Evolutionary conservation across 2,797 vertebrate species (phyloP).

Genomic region (Coilia nasus): DNA sequence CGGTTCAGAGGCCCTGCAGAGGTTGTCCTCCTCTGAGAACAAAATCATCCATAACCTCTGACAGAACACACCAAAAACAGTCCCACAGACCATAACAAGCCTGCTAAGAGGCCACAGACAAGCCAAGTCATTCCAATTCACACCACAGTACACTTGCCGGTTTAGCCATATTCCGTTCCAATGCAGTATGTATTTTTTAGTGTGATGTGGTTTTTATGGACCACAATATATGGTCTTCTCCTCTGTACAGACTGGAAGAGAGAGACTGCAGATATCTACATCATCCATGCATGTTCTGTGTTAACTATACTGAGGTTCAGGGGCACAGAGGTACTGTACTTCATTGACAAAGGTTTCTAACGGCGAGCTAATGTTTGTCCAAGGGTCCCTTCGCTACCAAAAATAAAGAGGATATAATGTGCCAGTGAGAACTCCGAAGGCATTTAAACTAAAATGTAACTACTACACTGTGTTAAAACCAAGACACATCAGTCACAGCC

Average conservation of each 20-base stretch:
- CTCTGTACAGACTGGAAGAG: not conserved
- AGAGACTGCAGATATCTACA: not conserved
- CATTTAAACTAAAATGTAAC: not conserved
- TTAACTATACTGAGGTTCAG: not conserved
- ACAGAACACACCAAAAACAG: not conserved
- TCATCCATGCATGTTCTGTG: not conserved
- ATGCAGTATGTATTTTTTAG: not conserved
- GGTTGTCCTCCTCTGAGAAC: not conserved
- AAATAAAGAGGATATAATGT: not conserved
- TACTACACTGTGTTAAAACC: not conserved
- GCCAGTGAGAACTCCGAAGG: not conserved
- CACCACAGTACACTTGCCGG: not conserved
- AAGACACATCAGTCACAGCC: not conserved
- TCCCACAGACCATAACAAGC: not conserved
- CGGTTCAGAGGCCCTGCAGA: not conserved
- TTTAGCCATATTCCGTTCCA: not conserved
- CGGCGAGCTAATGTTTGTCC: not conserved
- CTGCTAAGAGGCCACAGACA: not conserved
- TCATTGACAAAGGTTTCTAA: not conserved
- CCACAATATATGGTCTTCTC: not conserved
- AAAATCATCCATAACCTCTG: conserved; percentile 13
- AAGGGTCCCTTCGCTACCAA: not conserved
- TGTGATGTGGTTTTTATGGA: not conserved
- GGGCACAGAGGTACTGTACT: not conserved
- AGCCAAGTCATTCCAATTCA: not conserved